These are phyloP conservation scores for Malurus elegans DNA, from an alignment of 2,113 vertebrate species.

Conservation along the genomic window DNA sequence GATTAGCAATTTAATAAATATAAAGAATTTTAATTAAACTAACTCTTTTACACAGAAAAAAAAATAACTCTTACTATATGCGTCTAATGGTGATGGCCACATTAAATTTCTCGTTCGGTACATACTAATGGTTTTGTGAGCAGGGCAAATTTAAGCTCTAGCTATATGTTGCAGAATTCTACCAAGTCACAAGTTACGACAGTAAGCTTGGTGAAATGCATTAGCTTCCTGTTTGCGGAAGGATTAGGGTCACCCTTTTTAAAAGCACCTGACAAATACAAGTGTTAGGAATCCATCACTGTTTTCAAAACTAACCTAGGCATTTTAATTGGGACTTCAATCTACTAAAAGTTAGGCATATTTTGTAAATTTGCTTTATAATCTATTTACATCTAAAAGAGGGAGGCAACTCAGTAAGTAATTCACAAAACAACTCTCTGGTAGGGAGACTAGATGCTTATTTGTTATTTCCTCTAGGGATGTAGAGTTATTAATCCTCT, in stretches of 20 bases:
- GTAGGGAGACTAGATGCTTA: neutral
- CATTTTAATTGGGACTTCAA: neutral
- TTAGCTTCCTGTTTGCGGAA: neutral
- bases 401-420: neutral
- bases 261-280: neutral
- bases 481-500: neutral
- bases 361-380: neutral
- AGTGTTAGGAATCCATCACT: neutral
- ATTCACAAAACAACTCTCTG: neutral
- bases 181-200: neutral
- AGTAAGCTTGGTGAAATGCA: neutral
- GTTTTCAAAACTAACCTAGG: neutral
- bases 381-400: neutral
- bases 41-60: neutral
- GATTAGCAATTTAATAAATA: neutral
- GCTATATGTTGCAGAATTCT: neutral
- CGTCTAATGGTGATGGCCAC: neutral
- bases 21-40: neutral
- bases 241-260: neutral
- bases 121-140: neutral
- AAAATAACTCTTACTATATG: neutral
- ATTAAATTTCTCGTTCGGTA: neutral
- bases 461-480: neutral
- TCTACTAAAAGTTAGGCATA: neutral
- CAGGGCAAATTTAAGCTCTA: neutral